phyloP scores from a whole-genome alignment of 2,797 vertebrate species.

The Chelidonichthys spinosus region DNA sequence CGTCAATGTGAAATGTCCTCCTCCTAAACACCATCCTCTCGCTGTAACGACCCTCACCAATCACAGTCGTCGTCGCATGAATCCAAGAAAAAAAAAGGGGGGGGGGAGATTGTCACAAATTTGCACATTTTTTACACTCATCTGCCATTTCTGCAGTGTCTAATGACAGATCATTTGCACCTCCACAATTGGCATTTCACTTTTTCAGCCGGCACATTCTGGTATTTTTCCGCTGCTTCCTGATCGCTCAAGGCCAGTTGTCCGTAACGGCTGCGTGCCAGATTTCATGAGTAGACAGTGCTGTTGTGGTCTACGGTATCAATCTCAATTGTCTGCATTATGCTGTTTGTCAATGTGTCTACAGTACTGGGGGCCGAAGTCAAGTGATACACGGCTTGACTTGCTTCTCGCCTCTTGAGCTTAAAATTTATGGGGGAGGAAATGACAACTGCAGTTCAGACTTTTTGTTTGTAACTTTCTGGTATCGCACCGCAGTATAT shows the following conservation, averaged over 20 bases:
- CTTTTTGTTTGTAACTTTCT: constrained; percentile 47
- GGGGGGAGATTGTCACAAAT: constrained; percentile 15
- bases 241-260: constrained; percentile 14
- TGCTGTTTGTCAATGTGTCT: constrained; percentile 66
- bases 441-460: constrained; percentile 42
- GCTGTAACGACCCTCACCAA: constrained; percentile 56
- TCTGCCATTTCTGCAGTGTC: constrained; percentile 19
- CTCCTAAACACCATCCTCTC: constrained; percentile 30
- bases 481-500: constrained; percentile 1
- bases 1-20: constrained; percentile 62
- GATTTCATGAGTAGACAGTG: constrained; percentile 19
- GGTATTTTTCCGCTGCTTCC: constrained; percentile 4
- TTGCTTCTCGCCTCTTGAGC: constrained; percentile 43
- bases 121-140: constrained; percentile 13
- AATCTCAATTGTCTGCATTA: constrained; percentile 64
- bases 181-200: not conserved
- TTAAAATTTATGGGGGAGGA: constrained; percentile 30
- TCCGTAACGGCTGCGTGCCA: not conserved
- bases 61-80: constrained; percentile 11
- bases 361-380: constrained; percentile 52
- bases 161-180: constrained; percentile 26
- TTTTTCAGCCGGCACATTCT: constrained; percentile 2
- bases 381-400: constrained; percentile 57
- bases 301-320: constrained; percentile 47
- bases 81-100: constrained; percentile 3